Percentiles rank a stretch among this genome's conserved stretches.
Conservation (phyloP, 2,113 vertebrate species). For the Silurus glanis region DNA sequence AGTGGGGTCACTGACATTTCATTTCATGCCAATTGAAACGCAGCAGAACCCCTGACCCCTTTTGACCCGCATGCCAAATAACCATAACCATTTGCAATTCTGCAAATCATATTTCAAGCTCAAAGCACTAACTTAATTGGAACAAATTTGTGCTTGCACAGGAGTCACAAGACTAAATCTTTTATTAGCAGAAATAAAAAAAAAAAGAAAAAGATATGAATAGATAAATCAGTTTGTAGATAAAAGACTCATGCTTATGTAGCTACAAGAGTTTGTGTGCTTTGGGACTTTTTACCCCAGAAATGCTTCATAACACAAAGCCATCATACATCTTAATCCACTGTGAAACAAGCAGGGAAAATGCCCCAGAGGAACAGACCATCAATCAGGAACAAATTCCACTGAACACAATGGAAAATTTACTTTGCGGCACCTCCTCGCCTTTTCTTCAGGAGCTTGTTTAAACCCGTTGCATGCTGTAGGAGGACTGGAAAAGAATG, state of each 20-base stretch:
- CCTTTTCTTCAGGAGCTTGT: constrained; percentile 38
- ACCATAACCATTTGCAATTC: neutral
- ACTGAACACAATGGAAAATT: constrained; percentile 47
- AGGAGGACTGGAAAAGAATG: constrained; percentile 29
- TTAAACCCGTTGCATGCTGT: constrained; percentile 17
- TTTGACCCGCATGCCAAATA: neutral
- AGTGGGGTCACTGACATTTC: neutral
- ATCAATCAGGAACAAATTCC: constrained; percentile 50
- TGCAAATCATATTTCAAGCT: constrained; percentile 27
- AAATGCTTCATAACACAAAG: constrained; percentile 6
- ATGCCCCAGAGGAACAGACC: constrained; percentile 29
- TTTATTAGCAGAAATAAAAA: constrained; percentile 6
- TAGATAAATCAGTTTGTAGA: constrained; percentile 29
- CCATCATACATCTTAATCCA: constrained; percentile 24
- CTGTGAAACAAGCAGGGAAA: constrained; percentile 43
- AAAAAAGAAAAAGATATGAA: constrained; percentile 26
- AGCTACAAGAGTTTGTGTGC: constrained; percentile 11
- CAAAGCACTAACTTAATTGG: neutral
- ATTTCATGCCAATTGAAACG: neutral
- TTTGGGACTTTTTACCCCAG: constrained; percentile 14
- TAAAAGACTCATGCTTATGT: neutral
- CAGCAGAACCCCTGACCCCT: neutral
- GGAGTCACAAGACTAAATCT: constrained; percentile 32
- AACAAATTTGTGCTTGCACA: constrained; percentile 21
- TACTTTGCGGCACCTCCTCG: neutral